phyloP scores from a whole-genome alignment of 2,113 vertebrate genomes.

The Petroica traversi region DNA sequence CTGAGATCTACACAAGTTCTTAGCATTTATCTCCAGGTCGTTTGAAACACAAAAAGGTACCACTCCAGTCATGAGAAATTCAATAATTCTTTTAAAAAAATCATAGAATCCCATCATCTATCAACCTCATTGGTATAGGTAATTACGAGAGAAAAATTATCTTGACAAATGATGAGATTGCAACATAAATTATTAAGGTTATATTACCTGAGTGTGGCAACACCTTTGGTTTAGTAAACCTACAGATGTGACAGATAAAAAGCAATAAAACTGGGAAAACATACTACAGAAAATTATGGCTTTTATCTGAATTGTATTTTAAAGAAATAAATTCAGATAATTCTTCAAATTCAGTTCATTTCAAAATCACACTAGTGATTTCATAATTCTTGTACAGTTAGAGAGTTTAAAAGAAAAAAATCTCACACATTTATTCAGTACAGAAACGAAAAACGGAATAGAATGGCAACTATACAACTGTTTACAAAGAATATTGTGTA shows the following conservation, averaged over 20 bases:
- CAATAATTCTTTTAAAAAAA: neutral
- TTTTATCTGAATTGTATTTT: neutral
- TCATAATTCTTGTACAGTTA: neutral
- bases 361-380: fast-evolving
- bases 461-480: neutral
- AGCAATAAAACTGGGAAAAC: neutral
- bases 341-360: neutral
- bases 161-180: neutral
- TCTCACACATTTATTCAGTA: neutral
- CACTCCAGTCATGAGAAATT: neutral
- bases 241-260: neutral
- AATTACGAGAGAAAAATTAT: neutral
- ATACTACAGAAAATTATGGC: neutral
- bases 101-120: neutral
- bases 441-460: neutral
- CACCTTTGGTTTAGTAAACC: neutral
- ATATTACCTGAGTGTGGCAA: neutral
- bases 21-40: neutral
- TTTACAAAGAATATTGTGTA: neutral
- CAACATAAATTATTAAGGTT: neutral
- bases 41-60: neutral
- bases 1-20: neutral
- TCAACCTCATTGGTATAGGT: neutral
- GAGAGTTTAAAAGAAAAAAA: neutral
- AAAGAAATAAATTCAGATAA: neutral